Evolutionary conservation across 2,797 vertebrate species (phyloP), one percentile per base, ranked within the genome.

Genomic region (Pangasius sanitwongsei): DNA sequence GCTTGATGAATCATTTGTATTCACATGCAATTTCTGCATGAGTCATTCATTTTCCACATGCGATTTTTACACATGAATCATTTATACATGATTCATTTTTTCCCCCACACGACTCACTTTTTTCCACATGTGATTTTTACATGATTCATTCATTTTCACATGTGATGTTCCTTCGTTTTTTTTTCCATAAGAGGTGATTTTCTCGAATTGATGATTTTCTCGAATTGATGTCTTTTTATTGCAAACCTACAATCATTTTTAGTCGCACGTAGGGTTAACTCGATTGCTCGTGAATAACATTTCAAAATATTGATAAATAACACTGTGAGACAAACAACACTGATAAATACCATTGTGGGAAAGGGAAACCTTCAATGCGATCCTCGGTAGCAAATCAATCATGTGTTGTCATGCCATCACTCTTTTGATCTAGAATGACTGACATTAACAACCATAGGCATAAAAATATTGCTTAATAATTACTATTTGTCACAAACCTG

Each of bases 391-490:
- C 18, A 5, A 70, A 72, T n/a, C 28, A 65, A 72, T 87, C 78
- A 23, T 87, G 50, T 31, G n/a, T 31, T 82, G n/a, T 87, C 61
- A 78, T 69, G 28, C 9, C 61, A 63, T 50, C 41, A 16, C 25
- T 44, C n/a, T 61, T 82, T 48, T 48, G 25, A 78, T 89, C 59
- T 78, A 1, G 15, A 50, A 25, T 20, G 23, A 28, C 9, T 86
- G 83, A 74, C 88, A 74, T 61, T 59, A 37, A 86, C 50, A 44
- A 81, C 31, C 55, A 74, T 2, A 72, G 77, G 67, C 77, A 61
- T 55, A 61, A 86, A 44, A 85, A 57, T 41, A 81, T 41, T 86
- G 44, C 41, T 37, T 81, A 50, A 72, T 83, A 72, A 89, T 50
- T 50, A 53, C 25, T 28, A 55, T 37, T 63, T 53, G 72, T 67